Evolutionary conservation across 2,113 vertebrate species (phyloP).

Genomic region (Benitochromis conjunctus): DNA sequence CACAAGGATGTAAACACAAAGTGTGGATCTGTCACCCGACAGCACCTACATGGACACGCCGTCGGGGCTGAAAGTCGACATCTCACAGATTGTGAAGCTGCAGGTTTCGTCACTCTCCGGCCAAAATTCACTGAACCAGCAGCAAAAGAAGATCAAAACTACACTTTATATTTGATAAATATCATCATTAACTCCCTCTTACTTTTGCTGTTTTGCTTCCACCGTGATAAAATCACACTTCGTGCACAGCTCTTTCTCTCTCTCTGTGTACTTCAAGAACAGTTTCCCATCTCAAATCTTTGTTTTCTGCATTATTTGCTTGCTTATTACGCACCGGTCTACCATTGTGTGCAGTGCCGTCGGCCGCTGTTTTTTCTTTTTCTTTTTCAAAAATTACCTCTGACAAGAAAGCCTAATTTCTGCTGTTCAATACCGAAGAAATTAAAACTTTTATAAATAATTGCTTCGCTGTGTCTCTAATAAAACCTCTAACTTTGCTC

Average conservation of each 20-base stretch:
- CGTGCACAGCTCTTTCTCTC: too few relatives aligned
- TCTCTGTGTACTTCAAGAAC: too few relatives aligned
- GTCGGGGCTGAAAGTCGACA: accelerated
- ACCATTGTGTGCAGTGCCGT: too few relatives aligned
- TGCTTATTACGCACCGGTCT: too few relatives aligned
- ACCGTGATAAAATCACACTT: too few relatives aligned
- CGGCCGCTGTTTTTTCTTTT: neutral
- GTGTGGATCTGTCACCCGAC: neutral
- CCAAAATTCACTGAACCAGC: neutral
- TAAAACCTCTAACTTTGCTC: too few relatives aligned
- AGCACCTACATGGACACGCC: neutral
- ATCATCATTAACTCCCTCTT: neutral
- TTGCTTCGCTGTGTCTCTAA: too few relatives aligned
- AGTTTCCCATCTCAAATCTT: too few relatives aligned
- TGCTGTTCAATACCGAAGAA: too few relatives aligned
- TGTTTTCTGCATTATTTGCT: too few relatives aligned
- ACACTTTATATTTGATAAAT: neutral
- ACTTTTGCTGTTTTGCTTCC: neutral
- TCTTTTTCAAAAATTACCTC: neutral
- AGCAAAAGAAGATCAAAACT: neutral
- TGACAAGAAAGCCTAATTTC: too few relatives aligned
- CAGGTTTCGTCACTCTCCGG: neutral
- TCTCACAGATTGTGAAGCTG: neutral
- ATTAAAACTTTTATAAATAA: too few relatives aligned
- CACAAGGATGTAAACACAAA: neutral